These are phyloP conservation scores for Cabera pusaria DNA, from an alignment of 2,888 invertebrate species.

Conservation along the genomic window DNA sequence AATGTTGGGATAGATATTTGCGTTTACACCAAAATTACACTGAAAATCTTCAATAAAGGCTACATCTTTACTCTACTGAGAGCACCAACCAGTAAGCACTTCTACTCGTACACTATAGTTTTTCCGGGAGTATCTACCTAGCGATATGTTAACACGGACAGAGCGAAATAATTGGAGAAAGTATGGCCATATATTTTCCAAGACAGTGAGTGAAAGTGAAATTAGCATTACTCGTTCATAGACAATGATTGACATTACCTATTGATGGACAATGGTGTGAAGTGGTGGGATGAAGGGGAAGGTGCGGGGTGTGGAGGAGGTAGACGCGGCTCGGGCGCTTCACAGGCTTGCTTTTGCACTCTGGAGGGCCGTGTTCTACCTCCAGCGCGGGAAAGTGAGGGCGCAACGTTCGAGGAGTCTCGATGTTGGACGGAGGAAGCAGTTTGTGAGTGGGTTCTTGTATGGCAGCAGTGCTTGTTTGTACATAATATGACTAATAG, in stretches of 20 bases:
- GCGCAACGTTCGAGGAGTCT: conserved; percentile 50
- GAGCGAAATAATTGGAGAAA: conserved; percentile 21
- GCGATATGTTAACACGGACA: too few relatives aligned
- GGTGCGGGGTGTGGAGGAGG: conserved; percentile 50
- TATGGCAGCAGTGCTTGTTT: too few relatives aligned
- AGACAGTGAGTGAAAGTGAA: conserved; percentile 16
- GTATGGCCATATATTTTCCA: conserved; percentile 28
- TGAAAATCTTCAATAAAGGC: too few relatives aligned
- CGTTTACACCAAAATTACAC: too few relatives aligned
- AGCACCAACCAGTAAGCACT: too few relatives aligned
- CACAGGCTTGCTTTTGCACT: conserved; percentile 89
- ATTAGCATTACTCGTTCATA: too few relatives aligned
- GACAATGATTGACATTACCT: too few relatives aligned
- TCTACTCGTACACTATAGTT: too few relatives aligned
- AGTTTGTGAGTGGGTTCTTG: conserved; percentile 56
- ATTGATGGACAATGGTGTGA: conserved; percentile 21
- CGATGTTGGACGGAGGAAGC: conserved; percentile 29
- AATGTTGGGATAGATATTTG: too few relatives aligned
- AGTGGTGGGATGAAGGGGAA: conserved; percentile 57
- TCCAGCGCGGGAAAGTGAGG: conserved; percentile 76
- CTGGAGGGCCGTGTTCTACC: conserved; percentile 89
- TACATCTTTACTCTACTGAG: too few relatives aligned
- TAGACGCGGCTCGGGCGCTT: conserved; percentile 84
- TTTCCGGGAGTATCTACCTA: too few relatives aligned
- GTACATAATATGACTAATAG: too few relatives aligned